Conservation (phyloP, 2,888 invertebrate genomes). For the Sympetrum striolatum region DNA sequence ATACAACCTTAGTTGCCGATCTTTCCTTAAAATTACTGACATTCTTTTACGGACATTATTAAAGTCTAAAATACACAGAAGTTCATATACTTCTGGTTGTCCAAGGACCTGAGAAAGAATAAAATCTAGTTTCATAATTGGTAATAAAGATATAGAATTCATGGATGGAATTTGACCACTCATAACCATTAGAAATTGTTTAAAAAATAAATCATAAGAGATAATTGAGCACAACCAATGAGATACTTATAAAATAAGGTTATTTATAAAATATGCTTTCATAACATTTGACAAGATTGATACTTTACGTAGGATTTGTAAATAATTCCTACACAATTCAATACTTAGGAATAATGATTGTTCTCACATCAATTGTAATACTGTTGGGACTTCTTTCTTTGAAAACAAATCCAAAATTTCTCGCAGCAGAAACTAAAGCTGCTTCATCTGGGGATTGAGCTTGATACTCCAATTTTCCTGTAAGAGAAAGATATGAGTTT, state of each 20-base stretch:
- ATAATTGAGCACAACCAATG: not conserved
- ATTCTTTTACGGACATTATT: slow-evolving; percentile 99
- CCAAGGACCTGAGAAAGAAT: slow-evolving; percentile 68
- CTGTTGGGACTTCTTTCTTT: slow-evolving; percentile 90
- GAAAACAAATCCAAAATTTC: slow-evolving; percentile 99
- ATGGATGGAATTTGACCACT: too few species aligned
- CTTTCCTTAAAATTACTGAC: slow-evolving; percentile 91
- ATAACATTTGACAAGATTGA: not conserved
- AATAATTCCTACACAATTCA: not conserved
- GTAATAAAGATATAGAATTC: not conserved
- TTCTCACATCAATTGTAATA: slow-evolving; percentile 82
- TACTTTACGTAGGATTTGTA: not conserved
- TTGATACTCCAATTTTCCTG: slow-evolving; percentile 74
- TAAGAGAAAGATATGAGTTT: slow-evolving; percentile 32
- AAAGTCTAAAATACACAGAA: slow-evolving; percentile 97
- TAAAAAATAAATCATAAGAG: not conserved
- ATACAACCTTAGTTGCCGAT: slow-evolving; percentile 84
- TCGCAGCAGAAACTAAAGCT: slow-evolving; percentile 95
- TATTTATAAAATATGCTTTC: too few species aligned
- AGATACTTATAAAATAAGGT: too few species aligned
- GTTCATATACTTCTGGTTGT: slow-evolving; percentile 74
- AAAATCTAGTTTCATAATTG: slow-evolving; percentile 51
- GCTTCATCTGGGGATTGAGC: slow-evolving; percentile 99
- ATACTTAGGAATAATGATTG: not conserved
- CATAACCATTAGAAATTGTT: too few species aligned